Conservation (phyloP, 2,797 vertebrate species). For the Manis crassicaudata region DNA sequence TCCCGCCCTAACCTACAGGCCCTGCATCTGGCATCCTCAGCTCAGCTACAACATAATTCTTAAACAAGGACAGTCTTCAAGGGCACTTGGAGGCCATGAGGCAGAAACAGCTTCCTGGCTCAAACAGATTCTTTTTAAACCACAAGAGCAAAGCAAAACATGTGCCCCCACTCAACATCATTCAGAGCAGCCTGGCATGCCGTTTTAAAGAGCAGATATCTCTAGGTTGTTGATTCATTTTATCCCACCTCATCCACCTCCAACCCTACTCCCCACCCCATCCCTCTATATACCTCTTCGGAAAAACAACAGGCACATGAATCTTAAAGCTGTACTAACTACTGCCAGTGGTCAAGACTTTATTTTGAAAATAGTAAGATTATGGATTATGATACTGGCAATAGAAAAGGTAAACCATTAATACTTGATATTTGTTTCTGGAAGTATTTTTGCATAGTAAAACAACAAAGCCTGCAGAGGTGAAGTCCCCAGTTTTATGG, state of each 20-base stretch:
- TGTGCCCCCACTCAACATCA: not conserved
- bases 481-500: not conserved
- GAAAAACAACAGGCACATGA: not conserved
- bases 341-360: not conserved
- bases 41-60: not conserved
- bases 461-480: not conserved
- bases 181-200: not conserved
- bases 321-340: conserved; percentile 26
- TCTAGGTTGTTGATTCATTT: not conserved
- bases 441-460: conserved; percentile 29
- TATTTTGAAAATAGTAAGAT: conserved; percentile 28
- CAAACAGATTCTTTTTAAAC: conserved; percentile 33
- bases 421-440: not conserved
- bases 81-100: conserved; percentile 12
- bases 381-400: not conserved
- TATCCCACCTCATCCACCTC: not conserved
- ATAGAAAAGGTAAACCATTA: not conserved
- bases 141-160: not conserved
- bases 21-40: not conserved
- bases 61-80: conserved; percentile 37
- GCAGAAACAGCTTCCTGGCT: conserved; percentile 23
- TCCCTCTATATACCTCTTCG: not conserved
- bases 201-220: not conserved
- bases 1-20: not conserved
- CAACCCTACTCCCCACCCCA: not conserved